These are phyloP conservation scores for Neodiprion fabricii DNA, from an alignment of 1,140 invertebrate species.

Conservation along the genomic window DNA sequence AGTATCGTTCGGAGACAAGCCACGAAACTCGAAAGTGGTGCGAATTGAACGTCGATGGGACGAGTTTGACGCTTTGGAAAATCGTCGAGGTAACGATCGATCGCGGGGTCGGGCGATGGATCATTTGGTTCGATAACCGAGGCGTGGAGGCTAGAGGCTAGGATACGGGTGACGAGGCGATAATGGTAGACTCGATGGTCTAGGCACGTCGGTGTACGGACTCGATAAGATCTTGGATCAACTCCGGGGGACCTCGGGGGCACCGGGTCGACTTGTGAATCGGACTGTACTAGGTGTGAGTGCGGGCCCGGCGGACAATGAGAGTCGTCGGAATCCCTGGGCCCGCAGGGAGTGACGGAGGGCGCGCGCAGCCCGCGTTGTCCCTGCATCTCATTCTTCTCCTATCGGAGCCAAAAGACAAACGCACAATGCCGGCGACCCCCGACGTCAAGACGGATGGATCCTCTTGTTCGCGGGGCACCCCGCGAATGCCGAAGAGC, in stretches of 20 bases:
- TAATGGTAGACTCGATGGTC: too few species aligned
- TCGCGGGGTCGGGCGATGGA: too few species aligned
- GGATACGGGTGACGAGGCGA: too few species aligned
- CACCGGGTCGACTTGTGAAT: neutral
- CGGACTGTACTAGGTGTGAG: neutral
- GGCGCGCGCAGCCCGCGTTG: neutral
- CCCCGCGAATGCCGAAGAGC: neutral
- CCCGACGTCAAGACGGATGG: neutral
- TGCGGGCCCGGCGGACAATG: neutral
- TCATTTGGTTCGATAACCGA: too few species aligned
- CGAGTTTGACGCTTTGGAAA: too few species aligned
- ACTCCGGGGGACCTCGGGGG: neutral
- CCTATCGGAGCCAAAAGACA: neutral
- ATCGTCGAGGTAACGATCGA: too few species aligned
- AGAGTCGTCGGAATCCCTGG: neutral
- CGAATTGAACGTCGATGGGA: too few species aligned
- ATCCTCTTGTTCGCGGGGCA: neutral
- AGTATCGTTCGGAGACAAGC: too few species aligned
- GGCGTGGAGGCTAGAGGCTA: too few species aligned
- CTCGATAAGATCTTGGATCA: too few species aligned
- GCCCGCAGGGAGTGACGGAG: neutral
- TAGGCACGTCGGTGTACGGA: too few species aligned
- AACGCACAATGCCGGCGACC: neutral
- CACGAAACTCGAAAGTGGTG: too few species aligned
- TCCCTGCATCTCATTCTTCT: neutral